Evolutionary conservation across 2,113 vertebrate genomes (phyloP), one percentile per base, ranked within the genome.

Genomic region (Catharus fuscescens): DNA sequence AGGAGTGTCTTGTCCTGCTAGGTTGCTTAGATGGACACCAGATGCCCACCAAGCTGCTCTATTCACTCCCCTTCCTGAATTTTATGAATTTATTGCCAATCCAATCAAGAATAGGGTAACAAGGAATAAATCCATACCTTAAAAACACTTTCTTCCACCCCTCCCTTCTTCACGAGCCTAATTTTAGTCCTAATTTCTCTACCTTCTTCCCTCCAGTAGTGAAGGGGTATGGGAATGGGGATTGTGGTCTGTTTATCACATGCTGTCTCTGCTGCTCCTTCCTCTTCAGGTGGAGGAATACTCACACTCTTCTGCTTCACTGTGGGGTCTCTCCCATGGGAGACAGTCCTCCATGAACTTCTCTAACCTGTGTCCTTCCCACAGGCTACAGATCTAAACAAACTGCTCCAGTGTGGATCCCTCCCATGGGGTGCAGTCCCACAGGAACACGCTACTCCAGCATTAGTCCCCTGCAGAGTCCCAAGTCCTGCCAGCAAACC

Each of bases 381-480:
- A 48, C 17, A 80, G 14, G 34, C 48, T 72, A 34, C 17, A 57
- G 66, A 42, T 64, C 20, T 56, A 18, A 40, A 56, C 40, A 56
- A 62, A 48, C 7, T 48, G 9, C 16, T 48, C 20, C 48, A 34
- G 17, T 29, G 40, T 34, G 24, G 5, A 16, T 38, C 7, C 15
- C 26, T 42, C 34, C 40, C 31, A 19, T 5, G 21, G 25, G 8
- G 1, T 24, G 31, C 25, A 34, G 17, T 42, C 48, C 50, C 50
- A 36, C 18, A 64, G 56, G 21, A 64, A 36, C 18, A 48, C 26
- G 23, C 12, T 62, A 9, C 31, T 77, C 34, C 42, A 83, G 34
- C 2, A 6, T n/a, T 23, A 10, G 5, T 26, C 4, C 8, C 12
- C 18, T 32, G 36, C 0, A 0, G 40, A 8, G 32, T 29, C 42